A percentile compares a stretch with the other conserved stretches of the same genome.
phyloP scores from a whole-genome alignment of 2,888 invertebrate genomes.

The Trichogramma dendrolimi region DNA sequence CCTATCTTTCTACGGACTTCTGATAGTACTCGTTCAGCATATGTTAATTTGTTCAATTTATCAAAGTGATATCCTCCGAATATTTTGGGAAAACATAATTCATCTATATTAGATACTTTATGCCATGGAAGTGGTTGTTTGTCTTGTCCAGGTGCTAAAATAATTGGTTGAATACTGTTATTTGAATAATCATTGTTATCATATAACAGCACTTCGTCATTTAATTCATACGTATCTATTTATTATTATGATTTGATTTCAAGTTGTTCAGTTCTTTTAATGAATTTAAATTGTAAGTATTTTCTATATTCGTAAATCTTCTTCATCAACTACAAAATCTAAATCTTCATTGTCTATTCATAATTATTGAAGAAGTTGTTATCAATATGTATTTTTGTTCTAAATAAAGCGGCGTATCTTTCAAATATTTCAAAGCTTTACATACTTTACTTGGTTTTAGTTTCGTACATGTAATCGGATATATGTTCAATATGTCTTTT shows the following conservation, averaged over 20 bases:
- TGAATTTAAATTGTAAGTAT: too few relatives aligned
- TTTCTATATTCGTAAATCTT: conserved; percentile 2
- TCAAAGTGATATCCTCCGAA: conserved; percentile 25
- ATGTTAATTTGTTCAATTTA: conserved; percentile 12
- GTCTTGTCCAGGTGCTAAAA: conserved; percentile 36
- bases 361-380: conserved; percentile 22
- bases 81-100: conserved; percentile 34
- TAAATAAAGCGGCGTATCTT: conserved; percentile 16
- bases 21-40: conserved; percentile 14
- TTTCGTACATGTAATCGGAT: conserved; percentile 38
- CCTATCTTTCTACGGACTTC: conserved; percentile 16
- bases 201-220: conserved; percentile 30
- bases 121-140: conserved; percentile 34
- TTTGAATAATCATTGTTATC: conserved; percentile 22
- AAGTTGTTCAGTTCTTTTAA: too few relatives aligned
- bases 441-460: conserved; percentile 30
- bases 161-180: conserved; percentile 8
- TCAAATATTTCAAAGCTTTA: conserved; percentile 22
- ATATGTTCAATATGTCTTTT: conserved; percentile 36
- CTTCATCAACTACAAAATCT: conserved; percentile 20
- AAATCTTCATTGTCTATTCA: conserved; percentile 9
- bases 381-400: conserved; percentile 19
- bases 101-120: conserved; percentile 30
- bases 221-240: conserved; percentile 14
- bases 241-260: conserved; percentile 1